Base-by-base conservation (phyloP, 1,140 invertebrate species). In the Wiebesia pumilae region DNA sequence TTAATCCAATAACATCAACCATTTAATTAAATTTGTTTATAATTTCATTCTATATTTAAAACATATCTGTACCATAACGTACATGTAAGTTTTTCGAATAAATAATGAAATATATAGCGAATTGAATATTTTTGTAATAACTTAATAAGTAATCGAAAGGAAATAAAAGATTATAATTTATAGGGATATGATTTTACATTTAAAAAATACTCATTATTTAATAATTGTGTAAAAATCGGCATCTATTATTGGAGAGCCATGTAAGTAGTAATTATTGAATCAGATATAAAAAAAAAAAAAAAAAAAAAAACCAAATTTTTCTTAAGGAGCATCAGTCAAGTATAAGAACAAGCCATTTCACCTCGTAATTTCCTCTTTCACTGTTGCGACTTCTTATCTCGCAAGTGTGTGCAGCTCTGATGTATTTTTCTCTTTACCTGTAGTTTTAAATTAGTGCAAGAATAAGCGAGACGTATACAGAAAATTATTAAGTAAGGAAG, bases 311-410 rank as follows among this genome's bases (percentile, higher is more conserved):
- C n/a, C n/a, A n/a, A n/a, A n/a, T n/a, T n/a, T n/a, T n/a, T n/a
- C n/a, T n/a, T 38, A 75, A 43, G 1, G 0, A 9, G 27, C 14
- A 75, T 75, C 71, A 12, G 6, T 75, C 43, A 12, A 35, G 33
- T 69, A 35, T 69, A 73, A 73, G 24, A 83, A 62, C 33, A 47
- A 43, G 33, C 58, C 65, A 84, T 65, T 84, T 84, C 40, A 54
- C 83, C 73, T 33, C 19, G 71, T 73, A 0, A 73, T 73, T 73
- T 73, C 24, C 38, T 73, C 14, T 73, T 9, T 40, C n/a, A 84
- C 78, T 78, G 83, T 84, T 77, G 6, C 51, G 38, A 30, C 47
- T 84, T 84, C 83, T 84, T 84, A 84, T 84, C 83, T 84, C 54
- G 9, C 21, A 40, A 19, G 75, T 65, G n/a, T 27, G 16, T 47